phyloP scores from a whole-genome alignment of 2,113 vertebrate genomes.

The Phrynocephalus versicolor region DNA sequence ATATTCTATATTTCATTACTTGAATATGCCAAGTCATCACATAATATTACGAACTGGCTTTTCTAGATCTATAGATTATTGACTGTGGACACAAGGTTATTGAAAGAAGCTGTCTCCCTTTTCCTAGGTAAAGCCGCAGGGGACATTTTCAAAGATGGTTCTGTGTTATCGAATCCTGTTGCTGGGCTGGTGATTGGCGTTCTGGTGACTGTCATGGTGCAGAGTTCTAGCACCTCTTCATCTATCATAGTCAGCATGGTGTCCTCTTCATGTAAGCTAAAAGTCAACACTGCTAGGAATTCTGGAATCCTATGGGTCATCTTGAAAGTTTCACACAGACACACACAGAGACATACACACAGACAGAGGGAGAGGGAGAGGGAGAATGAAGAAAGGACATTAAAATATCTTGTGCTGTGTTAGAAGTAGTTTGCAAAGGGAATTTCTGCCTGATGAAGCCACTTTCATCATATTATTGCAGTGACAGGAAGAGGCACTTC shows the following conservation, averaged over 20 bases:
- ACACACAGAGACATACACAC: too few relatives aligned
- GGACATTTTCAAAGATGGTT: constrained; percentile 92
- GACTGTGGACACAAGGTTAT: neutral
- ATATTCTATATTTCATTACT: neutral
- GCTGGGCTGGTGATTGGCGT: constrained; percentile 93
- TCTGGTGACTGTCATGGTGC: constrained; percentile 93
- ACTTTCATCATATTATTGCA: too few relatives aligned
- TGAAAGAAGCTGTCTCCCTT: constrained; percentile 13
- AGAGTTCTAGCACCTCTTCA: constrained; percentile 95
- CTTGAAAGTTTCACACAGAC: neutral
- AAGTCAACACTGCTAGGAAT: constrained; percentile 50
- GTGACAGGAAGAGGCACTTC: neutral
- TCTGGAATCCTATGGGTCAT: neutral
- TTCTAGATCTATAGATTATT: neutral
- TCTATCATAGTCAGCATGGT: constrained; percentile 99
- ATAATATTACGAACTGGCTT: neutral
- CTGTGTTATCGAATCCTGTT: constrained; percentile 89
- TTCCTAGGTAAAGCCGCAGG: constrained; percentile 90
- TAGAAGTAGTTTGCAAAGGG: neutral
- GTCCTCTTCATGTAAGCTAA: constrained; percentile 87
- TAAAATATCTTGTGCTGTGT: neutral
- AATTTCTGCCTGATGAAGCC: neutral
- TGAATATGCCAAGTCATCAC: neutral
- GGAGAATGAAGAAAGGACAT: neutral
- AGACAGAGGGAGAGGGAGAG: neutral